Evolutionary conservation across 2,797 vertebrate species (phyloP), one percentile per base, ranked within the genome.

Genomic region (Tangara arthus): DNA sequence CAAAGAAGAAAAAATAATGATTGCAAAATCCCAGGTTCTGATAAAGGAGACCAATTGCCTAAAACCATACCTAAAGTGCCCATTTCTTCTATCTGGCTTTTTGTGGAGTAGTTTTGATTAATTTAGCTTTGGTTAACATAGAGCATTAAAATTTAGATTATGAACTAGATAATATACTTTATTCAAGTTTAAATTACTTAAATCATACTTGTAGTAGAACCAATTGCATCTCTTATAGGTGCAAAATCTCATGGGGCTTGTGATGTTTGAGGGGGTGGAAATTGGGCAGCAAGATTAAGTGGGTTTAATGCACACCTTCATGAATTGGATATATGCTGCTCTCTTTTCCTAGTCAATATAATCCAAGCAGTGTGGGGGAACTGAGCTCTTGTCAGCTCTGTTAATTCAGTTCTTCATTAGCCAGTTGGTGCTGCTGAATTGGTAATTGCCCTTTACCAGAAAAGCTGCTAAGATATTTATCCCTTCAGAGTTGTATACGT

Each of bases 1-100:
- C 53, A 86, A 81, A 73, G 41, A 93, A 75, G 63, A 83, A 64
- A n/a, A 89, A 82, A 92, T 88, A 87, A 89, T 41, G 60, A 57
- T 46, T 69, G 49, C 71, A 89, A 94, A 96, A 92, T 79, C 64
- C 47, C 35, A 89, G 21, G 37, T 34, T 52, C 49, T 75, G 70
- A 77, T 75, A 87, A 73, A 91, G 64, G 42, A 94, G 34, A 37
- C 20, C 5, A 15, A 24, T 39, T 60, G 7, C 65, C 71, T 94
- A 35, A 85, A 87, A 65, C 55, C 34, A 21, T 49, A 47, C n/a
- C 56, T 73, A 37, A 72, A 72, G 65, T 30, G 13, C 26, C 59
- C 9, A 8, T 66, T 70, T 84, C 24, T 89, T 57, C 56, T 75
- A 34, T 60, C 59, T 71, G 60, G 12, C 12, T 87, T 82, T 90